Conservation (phyloP, 2,888 invertebrate species). For the Campoletis raptor region DNA sequence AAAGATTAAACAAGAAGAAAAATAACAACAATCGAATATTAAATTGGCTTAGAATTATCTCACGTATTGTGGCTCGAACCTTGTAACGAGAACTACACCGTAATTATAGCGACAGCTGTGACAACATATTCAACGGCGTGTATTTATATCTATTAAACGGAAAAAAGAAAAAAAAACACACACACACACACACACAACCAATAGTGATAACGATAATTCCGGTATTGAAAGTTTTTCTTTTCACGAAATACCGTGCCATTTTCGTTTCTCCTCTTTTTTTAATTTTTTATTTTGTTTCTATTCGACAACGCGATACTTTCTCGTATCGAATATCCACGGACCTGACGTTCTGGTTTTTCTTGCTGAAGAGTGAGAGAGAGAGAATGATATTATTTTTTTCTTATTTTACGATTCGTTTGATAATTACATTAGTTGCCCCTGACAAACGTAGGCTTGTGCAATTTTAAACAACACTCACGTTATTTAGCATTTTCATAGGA, state of each 20-base stretch:
- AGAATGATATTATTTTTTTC: slow-evolving; percentile 29
- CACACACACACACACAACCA: slow-evolving; percentile 9
- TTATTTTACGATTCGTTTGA: slow-evolving; percentile 32
- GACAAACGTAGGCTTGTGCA: slow-evolving; percentile 75
- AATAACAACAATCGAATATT: slow-evolving; percentile 53
- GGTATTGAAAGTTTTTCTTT: slow-evolving; percentile 53
- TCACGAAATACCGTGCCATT: slow-evolving; percentile 65
- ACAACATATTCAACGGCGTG: slow-evolving; percentile 55
- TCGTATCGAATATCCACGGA: slow-evolving; percentile 68
- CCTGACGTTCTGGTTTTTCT: slow-evolving; percentile 18
- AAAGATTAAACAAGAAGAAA: slow-evolving; percentile 5
- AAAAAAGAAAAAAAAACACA: slow-evolving; percentile 12
- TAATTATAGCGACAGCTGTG: slow-evolving; percentile 46
- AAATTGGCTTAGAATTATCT: slow-evolving; percentile 62
- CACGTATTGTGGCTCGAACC: slow-evolving; percentile 49
- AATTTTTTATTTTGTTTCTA: neutral
- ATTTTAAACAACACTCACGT: slow-evolving; percentile 57
- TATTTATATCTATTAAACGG: slow-evolving; percentile 54
- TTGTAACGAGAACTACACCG: slow-evolving; percentile 1
- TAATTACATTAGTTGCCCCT: slow-evolving; percentile 60
- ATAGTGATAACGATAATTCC: slow-evolving; percentile 66
- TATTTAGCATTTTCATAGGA: neutral
- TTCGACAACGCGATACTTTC: slow-evolving; percentile 27
- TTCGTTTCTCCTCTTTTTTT: slow-evolving; percentile 32
- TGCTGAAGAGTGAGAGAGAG: slow-evolving; percentile 24